Evolutionary conservation across 2,888 invertebrate genomes (phyloP).

Genomic region (Cheilosia urbana): DNA sequence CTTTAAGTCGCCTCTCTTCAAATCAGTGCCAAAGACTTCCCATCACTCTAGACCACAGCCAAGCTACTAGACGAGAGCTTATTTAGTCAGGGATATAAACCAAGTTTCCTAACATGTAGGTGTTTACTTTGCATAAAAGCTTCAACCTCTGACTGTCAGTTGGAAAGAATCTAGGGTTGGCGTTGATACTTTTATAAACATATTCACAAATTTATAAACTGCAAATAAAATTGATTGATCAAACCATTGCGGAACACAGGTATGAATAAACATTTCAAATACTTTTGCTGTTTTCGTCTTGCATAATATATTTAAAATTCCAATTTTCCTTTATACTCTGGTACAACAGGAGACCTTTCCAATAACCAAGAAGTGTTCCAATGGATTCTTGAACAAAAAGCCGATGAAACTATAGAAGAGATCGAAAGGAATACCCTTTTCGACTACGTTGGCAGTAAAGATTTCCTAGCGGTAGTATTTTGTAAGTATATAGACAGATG

Average conservation of each 20-base stretch:
- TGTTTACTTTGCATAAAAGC: background rate
- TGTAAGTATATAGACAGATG: constrained; percentile 87
- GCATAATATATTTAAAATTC: background rate
- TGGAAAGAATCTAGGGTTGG: background rate
- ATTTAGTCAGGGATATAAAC: too few species aligned
- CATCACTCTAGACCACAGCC: too few species aligned
- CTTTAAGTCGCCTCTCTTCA: too few species aligned
- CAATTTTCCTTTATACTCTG: constrained; percentile 16
- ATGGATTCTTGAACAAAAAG: constrained; percentile 96
- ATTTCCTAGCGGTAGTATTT: constrained; percentile 95
- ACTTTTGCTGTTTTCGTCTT: background rate
- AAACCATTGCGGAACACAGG: constrained; percentile 82
- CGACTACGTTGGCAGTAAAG: constrained; percentile 94
- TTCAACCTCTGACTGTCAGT: background rate
- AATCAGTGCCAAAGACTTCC: too few species aligned
- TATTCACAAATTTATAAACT: background rate
- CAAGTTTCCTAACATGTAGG: background rate
- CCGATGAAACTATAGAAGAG: constrained; percentile 95
- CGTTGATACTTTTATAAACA: background rate
- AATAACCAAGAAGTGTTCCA: constrained; percentile 93
- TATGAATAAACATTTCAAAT: constrained; percentile 76
- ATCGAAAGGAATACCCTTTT: constrained; percentile 92
- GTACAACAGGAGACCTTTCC: constrained; percentile 87
- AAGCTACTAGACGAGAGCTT: too few species aligned
- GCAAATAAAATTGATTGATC: constrained; percentile 78